Evolutionary conservation across 1,140 invertebrate genomes (phyloP).

Genomic region (Drosophila ambigua): DNA sequence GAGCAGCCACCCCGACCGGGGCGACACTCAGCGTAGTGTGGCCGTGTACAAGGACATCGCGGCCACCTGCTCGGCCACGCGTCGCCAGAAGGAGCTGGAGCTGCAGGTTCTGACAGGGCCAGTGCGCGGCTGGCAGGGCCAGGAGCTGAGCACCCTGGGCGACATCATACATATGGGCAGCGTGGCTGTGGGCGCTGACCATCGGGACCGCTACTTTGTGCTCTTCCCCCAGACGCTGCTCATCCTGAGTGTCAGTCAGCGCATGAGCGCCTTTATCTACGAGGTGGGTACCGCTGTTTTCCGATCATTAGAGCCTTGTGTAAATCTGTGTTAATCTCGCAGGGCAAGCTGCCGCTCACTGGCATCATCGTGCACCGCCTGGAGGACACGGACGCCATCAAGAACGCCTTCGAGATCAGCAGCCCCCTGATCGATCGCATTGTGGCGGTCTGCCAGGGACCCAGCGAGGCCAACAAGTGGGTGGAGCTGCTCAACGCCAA

Average conservation of each 20-base stretch:
- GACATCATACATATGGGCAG: slow-evolving; percentile 91
- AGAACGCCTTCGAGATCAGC: slow-evolving; percentile 96
- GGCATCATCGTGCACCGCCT: slow-evolving; percentile 91
- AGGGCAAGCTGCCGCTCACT: slow-evolving; percentile 95
- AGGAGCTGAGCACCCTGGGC: slow-evolving; percentile 88
- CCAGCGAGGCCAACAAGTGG: slow-evolving; percentile 94
- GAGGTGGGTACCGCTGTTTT: slow-evolving; percentile 87
- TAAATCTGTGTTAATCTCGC: slow-evolving; percentile 36
- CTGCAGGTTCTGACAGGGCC: slow-evolving; percentile 96
- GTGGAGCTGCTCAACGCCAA: slow-evolving; percentile 88
- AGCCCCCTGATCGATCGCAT: slow-evolving; percentile 96
- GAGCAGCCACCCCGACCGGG: slow-evolving; percentile 97
- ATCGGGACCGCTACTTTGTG: slow-evolving; percentile 95
- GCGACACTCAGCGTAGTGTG: slow-evolving; percentile 97
- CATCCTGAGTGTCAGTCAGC: slow-evolving; percentile 94
- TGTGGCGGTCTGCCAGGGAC: slow-evolving; percentile 92
- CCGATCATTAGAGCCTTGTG: background rate
- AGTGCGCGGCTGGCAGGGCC: slow-evolving; percentile 97
- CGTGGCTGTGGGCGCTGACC: slow-evolving; percentile 92
- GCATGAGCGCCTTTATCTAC: slow-evolving; percentile 97
- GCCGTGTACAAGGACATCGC: slow-evolving; percentile 97
- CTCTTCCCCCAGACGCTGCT: slow-evolving; percentile 94
- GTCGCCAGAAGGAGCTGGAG: slow-evolving; percentile 98
- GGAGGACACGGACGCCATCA: slow-evolving; percentile 91
- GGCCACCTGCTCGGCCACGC: slow-evolving; percentile 91